A percentile compares a stretch with the other conserved stretches of the same genome.
phyloP scores from a whole-genome alignment of 2,113 vertebrate genomes.

The Haemorhous mexicanus region DNA sequence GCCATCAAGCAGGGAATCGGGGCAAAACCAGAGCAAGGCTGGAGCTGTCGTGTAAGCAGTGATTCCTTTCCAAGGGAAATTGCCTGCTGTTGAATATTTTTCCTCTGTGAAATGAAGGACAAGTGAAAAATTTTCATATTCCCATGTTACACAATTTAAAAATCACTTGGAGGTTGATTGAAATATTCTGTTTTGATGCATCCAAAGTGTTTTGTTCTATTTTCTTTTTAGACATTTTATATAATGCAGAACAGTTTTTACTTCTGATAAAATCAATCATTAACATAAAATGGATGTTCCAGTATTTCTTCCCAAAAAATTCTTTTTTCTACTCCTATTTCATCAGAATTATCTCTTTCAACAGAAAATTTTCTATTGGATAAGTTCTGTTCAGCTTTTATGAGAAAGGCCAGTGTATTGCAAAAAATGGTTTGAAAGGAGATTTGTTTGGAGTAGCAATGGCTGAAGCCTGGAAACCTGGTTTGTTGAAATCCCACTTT shows the following conservation, averaged over 20 bases:
- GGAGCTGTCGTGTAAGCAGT: not conserved
- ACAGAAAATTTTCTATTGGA: not conserved
- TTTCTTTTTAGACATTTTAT: not conserved
- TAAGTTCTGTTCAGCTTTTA: not conserved
- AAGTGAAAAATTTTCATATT: slow-evolving; percentile 2
- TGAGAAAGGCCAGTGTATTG: not conserved
- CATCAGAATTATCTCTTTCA: not conserved
- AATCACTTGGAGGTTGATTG: not conserved
- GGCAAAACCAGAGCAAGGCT: not conserved
- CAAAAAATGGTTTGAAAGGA: not conserved
- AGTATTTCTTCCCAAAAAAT: not conserved
- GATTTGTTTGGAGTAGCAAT: not conserved
- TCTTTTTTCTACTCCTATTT: not conserved
- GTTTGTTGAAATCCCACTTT: not conserved
- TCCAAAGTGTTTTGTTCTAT: not conserved
- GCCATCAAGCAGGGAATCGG: not conserved
- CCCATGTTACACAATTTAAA: not conserved
- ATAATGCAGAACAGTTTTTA: not conserved
- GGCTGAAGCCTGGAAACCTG: not conserved
- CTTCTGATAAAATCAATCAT: slow-evolving; percentile 5
- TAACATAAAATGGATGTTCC: not conserved
- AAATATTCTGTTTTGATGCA: slow-evolving; percentile 21
- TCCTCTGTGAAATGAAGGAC: not conserved
- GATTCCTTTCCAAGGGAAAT: not conserved
- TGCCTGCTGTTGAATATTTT: not conserved